Percentiles rank a stretch among this genome's conserved stretches.
These are phyloP conservation scores for Chouioia cunea DNA, from an alignment of 2,888 invertebrate genomes.

Conservation along the genomic window DNA sequence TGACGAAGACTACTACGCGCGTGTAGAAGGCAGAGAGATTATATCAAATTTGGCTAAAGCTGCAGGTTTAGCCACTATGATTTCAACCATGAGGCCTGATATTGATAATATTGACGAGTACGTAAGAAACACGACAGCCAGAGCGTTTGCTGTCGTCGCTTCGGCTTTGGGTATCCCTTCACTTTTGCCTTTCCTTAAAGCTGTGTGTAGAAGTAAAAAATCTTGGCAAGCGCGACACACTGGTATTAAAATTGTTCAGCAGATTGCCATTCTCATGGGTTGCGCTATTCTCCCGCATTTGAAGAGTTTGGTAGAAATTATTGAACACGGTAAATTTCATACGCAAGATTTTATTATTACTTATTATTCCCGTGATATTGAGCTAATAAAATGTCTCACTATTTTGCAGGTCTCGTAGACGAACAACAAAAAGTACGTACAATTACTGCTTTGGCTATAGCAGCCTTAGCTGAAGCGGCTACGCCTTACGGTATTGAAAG, in stretches of 20 bases:
- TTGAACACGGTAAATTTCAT: slow-evolving; percentile 87
- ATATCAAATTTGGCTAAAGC: slow-evolving; percentile 99
- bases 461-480: slow-evolving; percentile 98
- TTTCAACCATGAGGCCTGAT: slow-evolving; percentile 99
- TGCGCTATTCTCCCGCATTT: slow-evolving; percentile 99
- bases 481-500: slow-evolving; percentile 99
- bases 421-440: slow-evolving; percentile 99
- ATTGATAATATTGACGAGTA: slow-evolving; percentile 99
- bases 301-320: slow-evolving; percentile 98
- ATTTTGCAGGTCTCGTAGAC: slow-evolving; percentile 83
- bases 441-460: slow-evolving; percentile 97
- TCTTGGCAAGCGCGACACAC: slow-evolving; percentile 99
- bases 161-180: slow-evolving; percentile 99
- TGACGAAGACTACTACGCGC: slow-evolving; percentile 99
- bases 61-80: slow-evolving; percentile 99
- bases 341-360: background rate
- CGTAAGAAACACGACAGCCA: slow-evolving; percentile 98
- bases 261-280: slow-evolving; percentile 99
- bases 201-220: slow-evolving; percentile 98
- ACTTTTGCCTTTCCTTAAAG: slow-evolving; percentile 96
- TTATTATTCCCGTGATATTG: background rate
- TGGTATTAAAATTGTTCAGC: slow-evolving; percentile 99
- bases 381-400: slow-evolving; percentile 14
- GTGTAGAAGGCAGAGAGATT: slow-evolving; percentile 99
- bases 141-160: slow-evolving; percentile 99